These are phyloP conservation scores for Drosophila busckii DNA, from an alignment of 1,140 invertebrate genomes.

Conservation along the genomic window DNA sequence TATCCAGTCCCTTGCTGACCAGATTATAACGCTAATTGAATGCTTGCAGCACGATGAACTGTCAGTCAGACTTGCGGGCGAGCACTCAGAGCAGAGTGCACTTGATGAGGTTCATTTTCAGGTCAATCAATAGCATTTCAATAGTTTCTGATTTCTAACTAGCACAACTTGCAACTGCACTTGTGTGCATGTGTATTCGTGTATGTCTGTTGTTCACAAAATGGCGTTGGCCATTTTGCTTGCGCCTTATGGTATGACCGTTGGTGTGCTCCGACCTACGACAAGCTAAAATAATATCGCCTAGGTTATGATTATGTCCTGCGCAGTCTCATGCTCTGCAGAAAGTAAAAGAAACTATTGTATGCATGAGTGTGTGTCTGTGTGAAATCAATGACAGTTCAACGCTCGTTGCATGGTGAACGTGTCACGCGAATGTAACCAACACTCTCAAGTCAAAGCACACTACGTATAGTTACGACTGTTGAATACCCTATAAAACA, in stretches of 20 bases:
- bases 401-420: constrained; percentile 44
- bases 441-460: constrained; percentile 13
- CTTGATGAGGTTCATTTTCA: constrained; percentile 48
- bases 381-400: constrained; percentile 63
- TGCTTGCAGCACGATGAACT: too few species aligned
- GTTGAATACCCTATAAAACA: too few species aligned
- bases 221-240: constrained; percentile 45
- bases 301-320: constrained; percentile 64
- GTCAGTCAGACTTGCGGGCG: too few species aligned
- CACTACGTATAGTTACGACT: too few species aligned
- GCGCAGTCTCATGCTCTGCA: constrained; percentile 55
- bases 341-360: background rate
- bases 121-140: constrained; percentile 74
- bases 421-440: constrained; percentile 10
- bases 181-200: background rate
- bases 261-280: constrained; percentile 53
- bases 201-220: constrained; percentile 16
- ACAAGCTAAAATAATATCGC: constrained; percentile 39
- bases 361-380: background rate
- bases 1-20: too few species aligned
- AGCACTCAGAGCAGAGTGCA: too few species aligned
- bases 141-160: constrained; percentile 49
- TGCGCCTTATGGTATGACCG: constrained; percentile 8
- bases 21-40: too few species aligned
- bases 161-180: constrained; percentile 18